Percentiles rank a stretch among this genome's conserved stretches.
These are phyloP conservation scores for Stegostoma tigrinum DNA, from an alignment of 2,113 vertebrate genomes.

Conservation along the genomic window DNA sequence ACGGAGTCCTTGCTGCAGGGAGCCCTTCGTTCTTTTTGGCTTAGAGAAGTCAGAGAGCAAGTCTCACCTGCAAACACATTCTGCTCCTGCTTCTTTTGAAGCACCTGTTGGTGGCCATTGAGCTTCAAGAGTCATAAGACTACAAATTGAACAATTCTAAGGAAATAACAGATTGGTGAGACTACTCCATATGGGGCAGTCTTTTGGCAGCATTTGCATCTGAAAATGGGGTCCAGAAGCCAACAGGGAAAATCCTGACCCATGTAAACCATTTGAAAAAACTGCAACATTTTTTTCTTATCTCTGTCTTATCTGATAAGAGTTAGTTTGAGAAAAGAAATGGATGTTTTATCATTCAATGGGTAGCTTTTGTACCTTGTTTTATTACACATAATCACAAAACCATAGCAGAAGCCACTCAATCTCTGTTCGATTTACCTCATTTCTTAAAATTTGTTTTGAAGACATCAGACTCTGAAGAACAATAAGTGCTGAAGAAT, in stretches of 20 bases:
- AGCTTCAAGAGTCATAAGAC: too few species aligned
- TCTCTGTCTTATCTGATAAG: background rate
- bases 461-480: slow-evolving; percentile 2
- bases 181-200: background rate
- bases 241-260: background rate
- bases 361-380: background rate
- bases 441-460: background rate
- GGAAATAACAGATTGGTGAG: too few species aligned
- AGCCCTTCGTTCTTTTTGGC: too few species aligned
- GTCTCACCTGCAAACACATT: too few species aligned
- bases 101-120: too few species aligned
- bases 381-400: background rate
- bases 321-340: background rate
- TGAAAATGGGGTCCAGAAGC: background rate
- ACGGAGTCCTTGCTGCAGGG: too few species aligned
- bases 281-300: background rate
- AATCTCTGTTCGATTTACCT: background rate
- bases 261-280: background rate
- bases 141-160: too few species aligned
- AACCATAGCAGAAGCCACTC: background rate
- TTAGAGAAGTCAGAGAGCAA: too few species aligned
- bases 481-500: background rate
- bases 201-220: background rate
- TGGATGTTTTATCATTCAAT: background rate
- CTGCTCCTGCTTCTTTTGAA: too few species aligned